Conservation (phyloP, 1,140 invertebrate species). For the Drosophila sechellia region DNA sequence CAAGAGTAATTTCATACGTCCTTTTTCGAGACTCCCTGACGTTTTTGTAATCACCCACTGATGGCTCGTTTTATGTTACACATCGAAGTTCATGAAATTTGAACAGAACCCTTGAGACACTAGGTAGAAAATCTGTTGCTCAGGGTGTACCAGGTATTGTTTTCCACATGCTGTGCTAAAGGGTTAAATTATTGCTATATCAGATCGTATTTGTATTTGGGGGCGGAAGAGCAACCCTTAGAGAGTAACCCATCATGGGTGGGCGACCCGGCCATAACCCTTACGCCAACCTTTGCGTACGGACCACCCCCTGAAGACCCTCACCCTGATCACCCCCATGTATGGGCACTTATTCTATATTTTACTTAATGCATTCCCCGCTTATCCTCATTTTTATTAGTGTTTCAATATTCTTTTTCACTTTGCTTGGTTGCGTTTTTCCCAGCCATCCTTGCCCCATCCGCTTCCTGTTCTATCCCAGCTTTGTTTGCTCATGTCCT, state of each 20-base stretch:
- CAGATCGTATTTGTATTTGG: constrained; percentile 46
- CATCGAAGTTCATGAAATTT: constrained; percentile 2
- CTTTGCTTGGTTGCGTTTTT: constrained; percentile 77
- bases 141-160: constrained; percentile 44
- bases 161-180: constrained; percentile 40
- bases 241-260: constrained; percentile 24
- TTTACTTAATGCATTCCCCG: constrained; percentile 81
- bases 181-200: constrained; percentile 80
- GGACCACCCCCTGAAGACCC: constrained; percentile 10
- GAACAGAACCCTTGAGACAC: constrained; percentile 17
- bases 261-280: constrained; percentile 24
- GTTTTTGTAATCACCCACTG: background rate
- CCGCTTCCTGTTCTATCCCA: constrained; percentile 24
- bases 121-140: constrained; percentile 30
- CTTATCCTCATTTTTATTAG: constrained; percentile 83
- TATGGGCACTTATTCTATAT: constrained; percentile 74
- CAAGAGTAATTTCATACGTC: constrained; percentile 1
- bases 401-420: constrained; percentile 83
- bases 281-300: constrained; percentile 15
- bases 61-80: constrained; percentile 21
- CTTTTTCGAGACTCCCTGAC: background rate
- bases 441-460: constrained; percentile 48
- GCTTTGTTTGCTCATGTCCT: constrained; percentile 53
- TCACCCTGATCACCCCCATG: constrained; percentile 12
- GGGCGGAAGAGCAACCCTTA: constrained; percentile 46